Evolutionary conservation across 2,888 invertebrate species (phyloP).

Genomic region (Pristionchus fissidentatus): DNA sequence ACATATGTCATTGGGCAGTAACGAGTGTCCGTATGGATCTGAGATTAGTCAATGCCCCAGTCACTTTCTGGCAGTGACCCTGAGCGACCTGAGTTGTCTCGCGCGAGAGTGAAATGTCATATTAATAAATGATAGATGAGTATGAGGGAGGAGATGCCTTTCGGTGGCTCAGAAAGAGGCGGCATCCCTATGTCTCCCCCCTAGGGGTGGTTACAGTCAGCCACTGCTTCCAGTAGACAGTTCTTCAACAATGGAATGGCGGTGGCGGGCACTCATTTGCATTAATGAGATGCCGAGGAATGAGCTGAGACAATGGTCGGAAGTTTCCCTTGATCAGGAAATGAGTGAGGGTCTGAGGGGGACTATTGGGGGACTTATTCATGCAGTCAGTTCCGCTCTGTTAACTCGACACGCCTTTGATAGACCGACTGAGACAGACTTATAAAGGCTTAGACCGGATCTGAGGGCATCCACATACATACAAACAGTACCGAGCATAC

Average conservation of each 20-base stretch:
- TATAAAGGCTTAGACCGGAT: no score
- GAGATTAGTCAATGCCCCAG: neutral
- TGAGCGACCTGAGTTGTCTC: neutral
- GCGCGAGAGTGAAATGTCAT: neutral
- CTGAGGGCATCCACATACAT: no score
- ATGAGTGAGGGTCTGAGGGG: neutral
- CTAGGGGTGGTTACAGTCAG: neutral
- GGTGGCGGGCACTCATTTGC: slow-evolving; percentile 14
- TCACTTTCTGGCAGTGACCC: neutral
- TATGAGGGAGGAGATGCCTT: neutral
- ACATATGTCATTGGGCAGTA: neutral
- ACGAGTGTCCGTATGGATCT: neutral
- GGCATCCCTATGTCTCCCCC: neutral
- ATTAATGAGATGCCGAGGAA: slow-evolving; percentile 1
- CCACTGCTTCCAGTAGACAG: neutral
- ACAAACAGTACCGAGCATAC: neutral
- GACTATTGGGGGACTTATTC: neutral
- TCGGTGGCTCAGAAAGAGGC: neutral
- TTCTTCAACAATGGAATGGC: slow-evolving; percentile 15
- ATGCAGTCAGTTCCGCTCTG: slow-evolving; percentile 22
- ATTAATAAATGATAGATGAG: no score
- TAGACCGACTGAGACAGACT: neutral
- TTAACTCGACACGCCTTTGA: slow-evolving; percentile 8
- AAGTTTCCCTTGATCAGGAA: neutral
- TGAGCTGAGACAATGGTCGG: slow-evolving; percentile 8